Base-by-base conservation (phyloP, 2,797 vertebrate genomes). In the Scyliorhinus canicula region DNA sequence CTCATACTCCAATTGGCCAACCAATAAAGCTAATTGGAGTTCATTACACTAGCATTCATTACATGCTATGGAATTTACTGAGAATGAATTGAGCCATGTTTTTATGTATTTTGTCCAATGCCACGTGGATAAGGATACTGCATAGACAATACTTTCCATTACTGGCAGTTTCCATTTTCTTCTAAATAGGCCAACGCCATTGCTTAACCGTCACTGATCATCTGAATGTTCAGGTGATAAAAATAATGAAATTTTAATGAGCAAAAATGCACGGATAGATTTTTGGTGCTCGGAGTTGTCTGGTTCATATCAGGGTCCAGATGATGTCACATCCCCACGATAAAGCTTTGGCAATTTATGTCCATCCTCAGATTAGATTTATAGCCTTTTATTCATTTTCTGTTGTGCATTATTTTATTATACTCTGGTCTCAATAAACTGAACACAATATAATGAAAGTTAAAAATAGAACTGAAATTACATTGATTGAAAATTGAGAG, bases 401-500 rank as follows among this genome's bases (percentile, higher is more conserved):
- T 90, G 55, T 21, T 52, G 0, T 60, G 28, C 86, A 57, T 82
- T 82, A 26, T 90, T 60, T 90, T 90, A 90, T 90, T n/a, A n/a
- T n/a, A 19, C 55, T 21, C n/a, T 90, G 14, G 55, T 90, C 86
- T 35, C 35, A 90, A 90, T 90, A 90, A 90, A 90, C 57, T 90
- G 86, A 90, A 90, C 28, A 90, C 55, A 90, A 90, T n/a, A 14
- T 90, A 60, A 90, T 90, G 86, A n/a, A 4, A 90, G 57, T 90
- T 55, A 60, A 90, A 90, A 90, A 35, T 90, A 90, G 86, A 21
- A 16, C 52, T 90, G 55, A 35, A 90, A 90, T 90, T 90, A 90
- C 86, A 60, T 26, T 90, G 86, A 90, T 90, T 90, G 55, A 90
- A 90, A 90, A 90, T 90, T 55, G 52, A 90, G 52, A 60, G 86